Percentiles rank a stretch among this genome's conserved stretches.
phyloP scores from a whole-genome alignment of 1,140 invertebrate species.

The Anastrepha obliqua region DNA sequence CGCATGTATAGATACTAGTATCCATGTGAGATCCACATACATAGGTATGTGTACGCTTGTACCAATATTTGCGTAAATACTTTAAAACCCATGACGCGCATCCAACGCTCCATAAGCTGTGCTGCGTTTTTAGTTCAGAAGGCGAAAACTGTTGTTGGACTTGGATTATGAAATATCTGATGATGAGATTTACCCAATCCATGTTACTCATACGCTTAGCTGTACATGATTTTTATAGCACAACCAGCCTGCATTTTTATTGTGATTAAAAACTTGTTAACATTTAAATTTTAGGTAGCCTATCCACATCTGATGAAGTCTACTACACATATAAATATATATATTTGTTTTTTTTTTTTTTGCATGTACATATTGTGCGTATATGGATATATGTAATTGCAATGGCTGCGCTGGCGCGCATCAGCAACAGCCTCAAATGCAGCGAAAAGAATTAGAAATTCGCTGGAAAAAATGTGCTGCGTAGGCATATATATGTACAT shows the following conservation, averaged over 20 bases:
- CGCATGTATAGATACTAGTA: neutral
- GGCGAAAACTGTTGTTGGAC: neutral
- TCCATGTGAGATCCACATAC: neutral
- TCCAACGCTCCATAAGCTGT: neutral
- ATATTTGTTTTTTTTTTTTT: too few relatives aligned
- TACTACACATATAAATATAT: too few relatives aligned
- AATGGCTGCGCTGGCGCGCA: neutral
- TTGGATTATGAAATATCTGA: neutral
- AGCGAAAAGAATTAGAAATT: neutral
- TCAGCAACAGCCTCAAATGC: constrained; percentile 9
- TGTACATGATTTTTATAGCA: neutral
- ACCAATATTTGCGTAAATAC: neutral
- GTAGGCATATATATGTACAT: neutral
- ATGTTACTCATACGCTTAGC: neutral
- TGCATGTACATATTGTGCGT: neutral
- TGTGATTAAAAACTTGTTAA: neutral
- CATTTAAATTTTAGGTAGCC: neutral
- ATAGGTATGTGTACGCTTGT: neutral
- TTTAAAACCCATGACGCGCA: too few relatives aligned
- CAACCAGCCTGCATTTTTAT: neutral
- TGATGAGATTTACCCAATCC: too few relatives aligned
- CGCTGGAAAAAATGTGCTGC: neutral
- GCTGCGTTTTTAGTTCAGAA: neutral
- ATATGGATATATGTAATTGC: neutral
- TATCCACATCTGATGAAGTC: too few relatives aligned